Evolutionary conservation across 2,113 vertebrate species (phyloP), one percentile per base, ranked within the genome.

Genomic region (Passer domesticus): DNA sequence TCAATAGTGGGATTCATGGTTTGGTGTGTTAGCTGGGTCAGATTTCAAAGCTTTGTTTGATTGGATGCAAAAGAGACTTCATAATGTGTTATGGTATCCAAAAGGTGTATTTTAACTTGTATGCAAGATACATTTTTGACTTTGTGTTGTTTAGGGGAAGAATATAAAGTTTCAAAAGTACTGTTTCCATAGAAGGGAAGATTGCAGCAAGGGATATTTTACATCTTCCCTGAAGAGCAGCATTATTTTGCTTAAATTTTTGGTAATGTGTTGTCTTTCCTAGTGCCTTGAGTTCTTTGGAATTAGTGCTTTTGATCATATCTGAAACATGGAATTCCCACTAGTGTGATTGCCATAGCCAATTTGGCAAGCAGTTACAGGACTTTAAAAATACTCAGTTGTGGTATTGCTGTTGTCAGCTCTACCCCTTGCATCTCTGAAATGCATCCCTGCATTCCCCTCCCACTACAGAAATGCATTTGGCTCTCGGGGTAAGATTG

Each of bases 401-500:
- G 59, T 64, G 77, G 21, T 83, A 52, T 72, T 41, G 52, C 46
- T 44, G 0, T 53, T 88, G 87, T 88, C 85, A 83, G 56, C 76
- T 74, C 35, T 92, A 25, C 16, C 17, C 52, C 27, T 5, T 60
- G 25, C 5, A 0, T 94, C 85, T 43, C 63, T 4, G 7, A 94
- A 92, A 88, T 88, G 43, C 59, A 85, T 86, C 75, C 80, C 31
- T 74, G 56, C 85, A 68, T 92, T 95, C 73, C n/a, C 84, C 52
- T 90, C 88, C 87, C 82, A 86, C 79, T 88, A 28, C 68, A 92
- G 92, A 93, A 96, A 75, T 81, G 76, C 58, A 58, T 8, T 75
- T 22, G 37, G 28, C 46, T 88, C 66, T 64, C n/a, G 11, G 44
- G 68, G 31, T 9, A 81, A 84, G 74, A 31, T 1, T 37, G 76